phyloP scores from a whole-genome alignment of 2,888 invertebrate genomes.

The Drosophila eohydei region DNA sequence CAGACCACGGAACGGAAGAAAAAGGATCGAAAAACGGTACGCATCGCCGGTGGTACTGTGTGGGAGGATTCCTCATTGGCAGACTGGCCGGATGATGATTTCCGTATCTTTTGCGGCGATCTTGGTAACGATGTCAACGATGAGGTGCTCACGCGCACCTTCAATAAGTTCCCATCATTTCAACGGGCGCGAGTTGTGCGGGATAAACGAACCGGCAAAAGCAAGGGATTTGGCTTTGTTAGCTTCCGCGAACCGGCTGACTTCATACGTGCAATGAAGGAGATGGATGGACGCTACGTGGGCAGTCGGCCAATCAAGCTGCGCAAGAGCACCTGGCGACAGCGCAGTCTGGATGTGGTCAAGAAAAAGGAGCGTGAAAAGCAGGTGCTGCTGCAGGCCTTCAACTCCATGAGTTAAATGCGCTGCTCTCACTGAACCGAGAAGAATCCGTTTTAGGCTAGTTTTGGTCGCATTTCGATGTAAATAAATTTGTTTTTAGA shows the following conservation, averaged over 20 bases:
- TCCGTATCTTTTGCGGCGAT: constrained; percentile 99
- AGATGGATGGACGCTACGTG: constrained; percentile 99
- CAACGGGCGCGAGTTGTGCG: constrained; percentile 97
- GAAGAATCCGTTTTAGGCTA: constrained; percentile 57
- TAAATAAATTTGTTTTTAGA: constrained; percentile 61
- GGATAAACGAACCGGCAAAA: constrained; percentile 98
- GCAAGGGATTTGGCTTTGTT: constrained; percentile 99
- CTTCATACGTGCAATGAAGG: constrained; percentile 99
- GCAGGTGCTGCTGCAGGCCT: constrained; percentile 89
- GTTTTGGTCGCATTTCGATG: constrained; percentile 59
- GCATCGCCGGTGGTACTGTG: constrained; percentile 96
- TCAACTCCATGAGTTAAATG: constrained; percentile 73
- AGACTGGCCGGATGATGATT: constrained; percentile 99
- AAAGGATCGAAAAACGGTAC: constrained; percentile 87
- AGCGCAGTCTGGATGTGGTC: constrained; percentile 95
- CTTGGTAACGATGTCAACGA: constrained; percentile 99
- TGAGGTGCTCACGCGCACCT: constrained; percentile 97
- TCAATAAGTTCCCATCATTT: constrained; percentile 97
- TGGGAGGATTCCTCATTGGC: constrained; percentile 98
- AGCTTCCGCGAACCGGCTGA: constrained; percentile 99
- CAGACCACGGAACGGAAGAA: constrained; percentile 86
- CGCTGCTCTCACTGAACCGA: background rate
- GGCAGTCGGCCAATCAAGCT: constrained; percentile 99
- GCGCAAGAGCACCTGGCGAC: constrained; percentile 98
- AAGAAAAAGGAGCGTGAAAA: constrained; percentile 98